Percentiles rank a stretch among this genome's conserved stretches.
These are phyloP conservation scores for Lasioglossum figueresi DNA, from an alignment of 2,888 invertebrate species.

Conservation along the genomic window DNA sequence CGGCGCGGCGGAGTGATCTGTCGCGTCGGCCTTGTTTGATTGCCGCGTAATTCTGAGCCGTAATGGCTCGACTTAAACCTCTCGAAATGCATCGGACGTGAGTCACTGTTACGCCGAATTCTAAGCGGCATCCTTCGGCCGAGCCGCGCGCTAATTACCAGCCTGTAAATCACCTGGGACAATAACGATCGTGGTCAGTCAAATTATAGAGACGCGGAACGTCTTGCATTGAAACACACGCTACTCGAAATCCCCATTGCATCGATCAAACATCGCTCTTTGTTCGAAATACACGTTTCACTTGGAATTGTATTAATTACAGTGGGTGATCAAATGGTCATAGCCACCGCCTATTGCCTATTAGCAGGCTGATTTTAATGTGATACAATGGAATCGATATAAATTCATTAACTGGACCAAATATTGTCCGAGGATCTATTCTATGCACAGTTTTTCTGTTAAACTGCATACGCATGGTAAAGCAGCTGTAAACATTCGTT, in stretches of 20 bases:
- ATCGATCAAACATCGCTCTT: not conserved
- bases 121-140: not conserved
- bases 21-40: constrained; percentile 36
- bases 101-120: not conserved
- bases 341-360: not conserved
- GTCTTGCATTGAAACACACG: not conserved
- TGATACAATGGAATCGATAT: not conserved
- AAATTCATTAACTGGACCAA: not conserved
- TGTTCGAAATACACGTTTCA: not conserved
- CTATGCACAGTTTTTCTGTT: not conserved
- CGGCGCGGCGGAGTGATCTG: constrained; percentile 35
- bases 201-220: not conserved
- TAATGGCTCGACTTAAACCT: constrained; percentile 23
- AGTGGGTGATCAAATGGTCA: not conserved
- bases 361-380: too few relatives aligned
- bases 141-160: not conserved
- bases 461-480: not conserved
- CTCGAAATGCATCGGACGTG: constrained; percentile 9
- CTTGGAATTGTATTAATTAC: not conserved
- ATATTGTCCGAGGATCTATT: not conserved
- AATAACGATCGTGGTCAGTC: not conserved
- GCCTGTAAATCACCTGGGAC: not conserved
- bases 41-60: constrained; percentile 28
- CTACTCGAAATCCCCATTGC: not conserved
- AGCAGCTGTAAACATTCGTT: not conserved